Base-by-base conservation (phyloP, 2,888 invertebrate genomes). In the Sceliomorpha sp. region DNA sequence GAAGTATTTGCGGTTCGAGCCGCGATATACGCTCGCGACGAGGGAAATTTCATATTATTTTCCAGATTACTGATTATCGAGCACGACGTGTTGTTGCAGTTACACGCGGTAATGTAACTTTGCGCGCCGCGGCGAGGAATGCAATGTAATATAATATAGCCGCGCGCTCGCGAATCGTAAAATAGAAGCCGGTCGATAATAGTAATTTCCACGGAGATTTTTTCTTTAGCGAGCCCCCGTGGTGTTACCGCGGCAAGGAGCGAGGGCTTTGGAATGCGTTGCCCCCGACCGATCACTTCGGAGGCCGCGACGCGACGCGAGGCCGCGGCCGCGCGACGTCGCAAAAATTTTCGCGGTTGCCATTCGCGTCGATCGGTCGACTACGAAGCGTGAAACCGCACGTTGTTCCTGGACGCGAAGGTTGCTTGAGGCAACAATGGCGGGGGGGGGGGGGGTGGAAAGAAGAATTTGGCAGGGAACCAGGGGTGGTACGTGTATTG, bases 341-440 rank as follows among this genome's bases (percentile, higher is more conserved):
- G 77, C 72, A 73, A 72, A 77, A 74, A 75, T 75, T 77, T 77
- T 77, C 75, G 81, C 73, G 78, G 77, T 75, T 70, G 73, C 63
- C 63, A 45, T 64, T 73, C 60, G 59, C 68, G 75, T 78, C 73
- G 70, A 79, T 78, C 75, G 72, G 67, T 75, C 72, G 56, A 67
- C 72, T 73, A 75, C 74, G 75, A 74, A 70, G 70, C 45, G 76
- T 60, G 68, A 79, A 80, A 81, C 77, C 80, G 63, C 81, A 80
- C 73, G 67, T 31, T n/a, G 20, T 12, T 14, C 40, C 17, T 32
- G 5, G 6, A 45, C 40, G 51, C 12, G 26, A 51, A 36, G 12
- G n/a, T n/a, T n/a, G n/a, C n/a, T n/a, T n/a, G n/a, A n/a, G n/a
- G n/a, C n/a, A n/a, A n/a, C n/a, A n/a, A n/a, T n/a, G n/a, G n/a